Conservation (phyloP, 2,797 vertebrate species). For the Chelon auratus region DNA sequence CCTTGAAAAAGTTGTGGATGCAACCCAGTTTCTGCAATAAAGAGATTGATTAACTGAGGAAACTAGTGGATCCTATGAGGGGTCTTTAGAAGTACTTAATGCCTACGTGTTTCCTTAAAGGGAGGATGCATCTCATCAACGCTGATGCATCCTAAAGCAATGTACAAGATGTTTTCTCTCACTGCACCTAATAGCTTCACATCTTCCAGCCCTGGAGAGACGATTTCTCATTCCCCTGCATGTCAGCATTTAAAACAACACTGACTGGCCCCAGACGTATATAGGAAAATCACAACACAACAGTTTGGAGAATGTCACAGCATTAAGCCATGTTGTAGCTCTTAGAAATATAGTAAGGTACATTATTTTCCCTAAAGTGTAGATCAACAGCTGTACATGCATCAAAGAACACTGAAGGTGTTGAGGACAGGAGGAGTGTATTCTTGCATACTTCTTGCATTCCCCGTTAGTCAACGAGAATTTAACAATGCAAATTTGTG, state of each 20-base stretch:
- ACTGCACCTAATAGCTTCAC: slow-evolving; percentile 18
- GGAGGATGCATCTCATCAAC: slow-evolving; percentile 14
- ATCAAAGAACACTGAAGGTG: neutral
- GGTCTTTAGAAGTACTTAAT: slow-evolving; percentile 6
- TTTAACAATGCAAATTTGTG: slow-evolving; percentile 1
- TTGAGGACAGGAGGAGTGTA: no score
- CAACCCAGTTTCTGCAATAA: no score
- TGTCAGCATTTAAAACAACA: slow-evolving; percentile 21
- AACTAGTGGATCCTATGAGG: slow-evolving; percentile 13
- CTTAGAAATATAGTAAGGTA: no score
- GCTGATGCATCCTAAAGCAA: slow-evolving; percentile 28
- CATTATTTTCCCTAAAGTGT: neutral
- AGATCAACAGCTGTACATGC: neutral
- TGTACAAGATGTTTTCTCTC: slow-evolving; percentile 20
- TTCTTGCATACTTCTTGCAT: no score
- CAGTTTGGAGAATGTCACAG: neutral
- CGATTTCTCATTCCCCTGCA: slow-evolving; percentile 1
- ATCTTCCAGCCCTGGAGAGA: slow-evolving; percentile 22
- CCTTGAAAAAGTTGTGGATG: neutral
- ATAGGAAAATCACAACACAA: neutral
- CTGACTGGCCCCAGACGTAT: neutral
- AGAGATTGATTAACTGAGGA: slow-evolving; percentile 1
- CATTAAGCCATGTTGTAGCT: neutral
- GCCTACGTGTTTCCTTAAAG: slow-evolving; percentile 19
- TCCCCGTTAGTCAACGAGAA: slow-evolving; percentile 2